Evolutionary conservation across 2,888 invertebrate genomes (phyloP).

Genomic region (Diadromus collaris): DNA sequence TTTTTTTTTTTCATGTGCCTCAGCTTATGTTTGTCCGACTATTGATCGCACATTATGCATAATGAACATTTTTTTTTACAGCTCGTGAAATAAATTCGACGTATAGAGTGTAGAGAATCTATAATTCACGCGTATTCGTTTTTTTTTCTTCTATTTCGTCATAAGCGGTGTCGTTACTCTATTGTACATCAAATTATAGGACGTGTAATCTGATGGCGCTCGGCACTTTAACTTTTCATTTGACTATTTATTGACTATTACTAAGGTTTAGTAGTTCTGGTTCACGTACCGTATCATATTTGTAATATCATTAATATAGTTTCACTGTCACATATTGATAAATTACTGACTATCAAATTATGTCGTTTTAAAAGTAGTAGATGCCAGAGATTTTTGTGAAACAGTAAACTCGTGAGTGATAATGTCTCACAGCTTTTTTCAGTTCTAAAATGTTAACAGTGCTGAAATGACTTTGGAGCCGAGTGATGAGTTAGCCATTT

Average conservation of each 20-base stretch:
- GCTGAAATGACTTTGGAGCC: neutral
- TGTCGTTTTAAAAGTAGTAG: constrained; percentile 15
- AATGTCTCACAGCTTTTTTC: constrained; percentile 33
- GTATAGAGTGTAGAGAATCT: neutral
- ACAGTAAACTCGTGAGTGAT: constrained; percentile 26
- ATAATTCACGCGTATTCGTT: no score
- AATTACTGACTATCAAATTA: constrained; percentile 4
- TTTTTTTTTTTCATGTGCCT: constrained; percentile 26
- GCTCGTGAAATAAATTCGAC: constrained; percentile 7
- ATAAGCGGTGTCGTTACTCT: neutral
- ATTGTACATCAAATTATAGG: neutral
- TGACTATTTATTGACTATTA: neutral
- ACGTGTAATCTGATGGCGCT: no score
- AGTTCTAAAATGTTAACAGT: constrained; percentile 11
- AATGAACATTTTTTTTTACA: constrained; percentile 26
- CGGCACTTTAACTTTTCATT: neutral
- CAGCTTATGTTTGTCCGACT: neutral
- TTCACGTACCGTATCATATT: constrained; percentile 12
- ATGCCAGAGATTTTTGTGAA: constrained; percentile 8
- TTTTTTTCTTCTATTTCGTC: neutral
- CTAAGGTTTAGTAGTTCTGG: constrained; percentile 30
- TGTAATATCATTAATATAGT: constrained; percentile 27
- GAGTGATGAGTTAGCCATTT: neutral
- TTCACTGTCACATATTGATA: constrained; percentile 3
- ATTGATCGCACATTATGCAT: constrained; percentile 11